Base-by-base conservation (phyloP, 2,888 invertebrate species). In the Plebejus melissa region DNA sequence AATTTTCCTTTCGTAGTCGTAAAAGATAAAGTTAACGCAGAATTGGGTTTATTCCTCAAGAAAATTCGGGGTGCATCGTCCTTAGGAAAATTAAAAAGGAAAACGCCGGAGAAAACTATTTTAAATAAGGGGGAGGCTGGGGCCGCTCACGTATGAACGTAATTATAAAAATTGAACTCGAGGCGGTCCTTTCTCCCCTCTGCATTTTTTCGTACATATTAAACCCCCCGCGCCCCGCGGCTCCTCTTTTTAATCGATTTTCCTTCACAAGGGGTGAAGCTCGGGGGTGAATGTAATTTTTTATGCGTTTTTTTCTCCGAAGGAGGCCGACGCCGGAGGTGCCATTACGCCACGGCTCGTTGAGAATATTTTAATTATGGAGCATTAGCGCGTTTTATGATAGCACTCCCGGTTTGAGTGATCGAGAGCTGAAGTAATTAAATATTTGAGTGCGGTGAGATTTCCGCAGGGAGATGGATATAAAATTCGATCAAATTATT, bases 311-410 rank as follows among this genome's bases (percentile, higher is more conserved):
- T 86, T 93, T 93, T 89, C 86, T 88, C 86, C 88, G 87, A 82
- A 88, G 88, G 88, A 89, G 89, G 90, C 89, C 87, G 91, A 89
- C 91, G 91, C 91, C 89, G 87, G 91, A 92, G 92, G 93, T 92
- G 93, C 94, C 93, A 94, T 94, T 94, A 94, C 93, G 91, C 89
- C 90, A 93, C 94, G 94, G 93, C 91, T 93, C 92, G 94, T 94
- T 94, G 94, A 91, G 93, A 93, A 94, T 93, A 93, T 94, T 94
- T 94, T 94, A 94, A 94, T 94, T 94, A 94, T 93, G 93, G 91
- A 90, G 93, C 94, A 93, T 93, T 93, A 93, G 90, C 90, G 91
- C 90, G 92, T 92, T 93, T 93, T 93, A 93, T 93, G 93, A 93
- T 93, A 92, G 89, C 93, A 93, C 92, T 93, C 90, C 85, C 86